Evolutionary conservation across 2,113 vertebrate genomes (phyloP).

Genomic region (Microtus oregoni): DNA sequence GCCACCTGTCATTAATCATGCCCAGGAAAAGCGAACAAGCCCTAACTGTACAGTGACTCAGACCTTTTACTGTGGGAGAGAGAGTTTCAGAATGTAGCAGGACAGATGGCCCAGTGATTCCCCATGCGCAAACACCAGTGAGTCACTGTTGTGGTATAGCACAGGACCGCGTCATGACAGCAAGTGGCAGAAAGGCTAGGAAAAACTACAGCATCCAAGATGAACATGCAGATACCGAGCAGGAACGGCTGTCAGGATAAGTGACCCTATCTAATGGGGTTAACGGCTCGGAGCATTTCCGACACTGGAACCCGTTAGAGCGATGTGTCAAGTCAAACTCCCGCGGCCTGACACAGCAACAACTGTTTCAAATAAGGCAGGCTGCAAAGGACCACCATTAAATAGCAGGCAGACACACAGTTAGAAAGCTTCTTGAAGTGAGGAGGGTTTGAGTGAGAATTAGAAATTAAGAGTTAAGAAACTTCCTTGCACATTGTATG

Average conservation of each 20-base stretch:
- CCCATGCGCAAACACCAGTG: constrained; percentile 75
- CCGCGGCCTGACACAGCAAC: background rate
- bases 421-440: background rate
- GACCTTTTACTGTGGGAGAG: constrained; percentile 46
- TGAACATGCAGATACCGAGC: rapidly evolving
- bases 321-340: background rate
- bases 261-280: background rate
- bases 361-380: background rate
- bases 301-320: background rate
- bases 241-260: constrained; percentile 62
- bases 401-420: background rate
- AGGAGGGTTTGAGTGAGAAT: background rate
- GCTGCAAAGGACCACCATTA: background rate
- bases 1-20: constrained; percentile 48
- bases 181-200: constrained; percentile 9
- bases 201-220: background rate
- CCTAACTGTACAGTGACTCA: constrained; percentile 73
- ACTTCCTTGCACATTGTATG: background rate
- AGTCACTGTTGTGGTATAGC: constrained; percentile 75
- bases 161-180: constrained; percentile 57
- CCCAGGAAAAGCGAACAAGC: constrained; percentile 61
- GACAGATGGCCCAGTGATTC: constrained; percentile 72
- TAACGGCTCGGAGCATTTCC: constrained; percentile 32
- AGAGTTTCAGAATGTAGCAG: constrained; percentile 74
- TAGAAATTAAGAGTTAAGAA: background rate